Percentiles rank a stretch among this genome's conserved stretches.
phyloP scores from a whole-genome alignment of 1,140 invertebrate genomes.

The Anoplophora glabripennis region DNA sequence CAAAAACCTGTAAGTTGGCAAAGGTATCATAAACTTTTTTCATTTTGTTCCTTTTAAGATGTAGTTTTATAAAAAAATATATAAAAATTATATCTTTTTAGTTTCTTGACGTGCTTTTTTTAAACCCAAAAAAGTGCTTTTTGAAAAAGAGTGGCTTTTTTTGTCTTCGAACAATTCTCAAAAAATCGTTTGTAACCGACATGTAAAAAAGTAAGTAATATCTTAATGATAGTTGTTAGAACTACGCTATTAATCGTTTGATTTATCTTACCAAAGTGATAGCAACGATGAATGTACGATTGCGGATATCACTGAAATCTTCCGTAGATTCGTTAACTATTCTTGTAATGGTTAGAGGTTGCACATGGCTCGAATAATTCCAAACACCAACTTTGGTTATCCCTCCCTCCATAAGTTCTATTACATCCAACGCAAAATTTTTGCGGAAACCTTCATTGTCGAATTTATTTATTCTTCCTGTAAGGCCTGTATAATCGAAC shows the following conservation, averaged over 20 bases:
- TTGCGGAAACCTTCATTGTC: slow-evolving; percentile 80
- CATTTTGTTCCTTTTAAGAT: too few relatives aligned
- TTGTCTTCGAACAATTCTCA: too few relatives aligned
- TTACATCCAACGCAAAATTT: slow-evolving; percentile 75
- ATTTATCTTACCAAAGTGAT: slow-evolving; percentile 72
- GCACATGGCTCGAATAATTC: slow-evolving; percentile 54
- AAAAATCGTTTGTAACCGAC: too few relatives aligned
- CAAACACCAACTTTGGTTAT: slow-evolving; percentile 72
- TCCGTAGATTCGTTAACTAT: slow-evolving; percentile 38
- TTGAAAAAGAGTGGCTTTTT: too few relatives aligned
- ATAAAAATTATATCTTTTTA: too few relatives aligned
- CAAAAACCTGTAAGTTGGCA: too few relatives aligned
- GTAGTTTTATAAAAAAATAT: too few relatives aligned
- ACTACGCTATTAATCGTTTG: slow-evolving; percentile 2
- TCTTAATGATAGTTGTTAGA: too few relatives aligned
- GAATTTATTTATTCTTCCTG: slow-evolving; percentile 81
- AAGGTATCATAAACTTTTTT: too few relatives aligned
- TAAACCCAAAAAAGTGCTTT: too few relatives aligned
- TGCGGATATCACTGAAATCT: slow-evolving; percentile 57
- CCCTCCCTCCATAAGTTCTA: slow-evolving; percentile 69
- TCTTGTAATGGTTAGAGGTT: slow-evolving; percentile 53
- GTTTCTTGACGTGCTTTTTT: too few relatives aligned
- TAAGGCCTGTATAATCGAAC: slow-evolving; percentile 59
- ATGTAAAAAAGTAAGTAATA: too few relatives aligned
- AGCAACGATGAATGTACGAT: slow-evolving; percentile 80